Conservation (phyloP, 2,113 vertebrate genomes). For the Cyphomyrus plagiostoma region DNA sequence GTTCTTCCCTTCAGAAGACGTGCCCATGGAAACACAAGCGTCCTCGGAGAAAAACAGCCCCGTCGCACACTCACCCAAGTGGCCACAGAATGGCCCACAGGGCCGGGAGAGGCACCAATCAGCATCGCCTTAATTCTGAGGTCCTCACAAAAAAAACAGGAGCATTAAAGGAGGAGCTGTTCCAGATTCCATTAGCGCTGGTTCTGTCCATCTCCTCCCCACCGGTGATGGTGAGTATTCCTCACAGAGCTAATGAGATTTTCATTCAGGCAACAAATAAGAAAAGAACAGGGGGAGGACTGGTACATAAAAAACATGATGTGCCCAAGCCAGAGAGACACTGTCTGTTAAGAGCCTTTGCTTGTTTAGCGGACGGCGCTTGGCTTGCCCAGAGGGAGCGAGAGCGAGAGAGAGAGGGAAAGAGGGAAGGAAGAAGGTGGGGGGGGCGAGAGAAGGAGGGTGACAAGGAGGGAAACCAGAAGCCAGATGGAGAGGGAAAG, state of each 20-base stretch:
- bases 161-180: background rate
- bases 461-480: background rate
- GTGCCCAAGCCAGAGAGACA: background rate
- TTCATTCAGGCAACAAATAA: slow-evolving; percentile 20
- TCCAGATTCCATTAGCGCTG: slow-evolving; percentile 7
- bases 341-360: background rate
- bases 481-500: background rate
- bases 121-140: slow-evolving; percentile 6
- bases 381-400: background rate
- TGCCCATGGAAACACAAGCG: background rate
- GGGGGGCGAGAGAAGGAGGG: background rate
- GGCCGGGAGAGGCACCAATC: background rate
- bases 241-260: slow-evolving; percentile 15
- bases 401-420: background rate
- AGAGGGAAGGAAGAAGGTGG: background rate
- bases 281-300: background rate
- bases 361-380: background rate
- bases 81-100: background rate
- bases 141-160: slow-evolving; percentile 1
- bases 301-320: background rate
- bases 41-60: background rate
- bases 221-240: background rate
- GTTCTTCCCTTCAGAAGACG: slow-evolving; percentile 1
- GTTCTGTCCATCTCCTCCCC: slow-evolving; percentile 1
- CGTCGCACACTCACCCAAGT: background rate